Base-by-base conservation (phyloP, 2,113 vertebrate genomes). In the Irena cyanogastra region DNA sequence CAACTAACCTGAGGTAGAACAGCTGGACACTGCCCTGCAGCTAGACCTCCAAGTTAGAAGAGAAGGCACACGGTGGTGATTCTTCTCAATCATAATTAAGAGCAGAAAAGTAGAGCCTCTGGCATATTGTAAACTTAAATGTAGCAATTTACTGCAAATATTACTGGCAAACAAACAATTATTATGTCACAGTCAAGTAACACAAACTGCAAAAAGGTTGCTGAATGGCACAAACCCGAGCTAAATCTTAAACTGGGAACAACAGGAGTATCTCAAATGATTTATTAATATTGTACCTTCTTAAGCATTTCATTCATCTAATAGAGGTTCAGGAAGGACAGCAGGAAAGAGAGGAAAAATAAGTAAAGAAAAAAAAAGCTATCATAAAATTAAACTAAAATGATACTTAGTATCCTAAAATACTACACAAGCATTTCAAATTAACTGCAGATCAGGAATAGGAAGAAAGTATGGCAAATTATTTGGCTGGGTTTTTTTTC, bases 241-340 rank as follows among this genome's bases (percentile, higher is more conserved):
- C 50, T 70, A 78, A 27, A 42, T 16, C 39, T 61, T 81, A 16
- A 89, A 39, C 26, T 68, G 30, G 39, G 60, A 83, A 42, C 30
- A 91, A 60, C 11, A 63, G 6, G 50, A 90, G 59, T 7, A 37
- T 82, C 24, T 53, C 65, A 71, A 37, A 20, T n/a, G 21, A 86
- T 49, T 61, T 39, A 28, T 82, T 85, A 30, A 59, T 63, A n/a
- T n/a, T 90, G 90, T 98, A 98, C 98, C 98, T 98, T 98, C 87
- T 97, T 97, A 79, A 98, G 97, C 70, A 98, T 93, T 96, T 98
- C 98, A 97, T 97, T 98, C 98, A 98, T 98, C 99, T 99, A 97
- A 89, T 0, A 95, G 45, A 97, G 89, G 94, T 94, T 97, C 97
- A 96, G 97, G 97, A 87, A 97, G 84, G 97, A 90, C 89, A 94